Evolutionary conservation across 1,140 invertebrate species (phyloP).

Genomic region (Copidosoma floridanum): DNA sequence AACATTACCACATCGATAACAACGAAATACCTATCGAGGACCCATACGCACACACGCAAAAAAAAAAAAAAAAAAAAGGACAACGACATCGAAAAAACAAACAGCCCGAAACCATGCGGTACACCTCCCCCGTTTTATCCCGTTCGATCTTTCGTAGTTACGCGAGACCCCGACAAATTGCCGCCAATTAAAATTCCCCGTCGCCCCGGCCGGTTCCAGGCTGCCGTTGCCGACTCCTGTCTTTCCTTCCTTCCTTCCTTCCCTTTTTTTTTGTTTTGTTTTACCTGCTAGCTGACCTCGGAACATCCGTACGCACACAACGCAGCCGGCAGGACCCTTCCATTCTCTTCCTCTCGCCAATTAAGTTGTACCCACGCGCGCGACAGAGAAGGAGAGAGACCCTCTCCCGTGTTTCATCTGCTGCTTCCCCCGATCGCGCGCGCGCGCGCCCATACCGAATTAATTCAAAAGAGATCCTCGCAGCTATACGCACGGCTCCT

Average conservation of each 20-base stretch:
- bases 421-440: no score
- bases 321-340: slow-evolving; percentile 24
- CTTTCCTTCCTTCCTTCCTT: slow-evolving; percentile 1
- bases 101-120: not conserved
- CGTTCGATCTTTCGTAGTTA: slow-evolving; percentile 8
- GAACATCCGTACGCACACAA: not conserved
- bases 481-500: no score
- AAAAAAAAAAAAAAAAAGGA: no score
- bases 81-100: not conserved
- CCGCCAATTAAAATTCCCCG: slow-evolving; percentile 55
- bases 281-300: slow-evolving; percentile 19
- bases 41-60: no score
- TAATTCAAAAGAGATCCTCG: no score
- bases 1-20: no score
- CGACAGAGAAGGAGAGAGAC: slow-evolving; percentile 18
- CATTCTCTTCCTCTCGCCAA: slow-evolving; percentile 43
- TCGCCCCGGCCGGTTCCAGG: slow-evolving; percentile 22
- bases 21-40: no score
- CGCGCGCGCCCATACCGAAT: no score
- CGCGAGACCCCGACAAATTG: slow-evolving; percentile 47
- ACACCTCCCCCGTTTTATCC: slow-evolving; percentile 1
- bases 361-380: slow-evolving; percentile 50
- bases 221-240: slow-evolving; percentile 28
- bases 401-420: no score
- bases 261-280: not conserved